These are phyloP conservation scores for Typhlichthys eigenmanni DNA, from an alignment of 2,797 vertebrate genomes.

Conservation along the genomic window DNA sequence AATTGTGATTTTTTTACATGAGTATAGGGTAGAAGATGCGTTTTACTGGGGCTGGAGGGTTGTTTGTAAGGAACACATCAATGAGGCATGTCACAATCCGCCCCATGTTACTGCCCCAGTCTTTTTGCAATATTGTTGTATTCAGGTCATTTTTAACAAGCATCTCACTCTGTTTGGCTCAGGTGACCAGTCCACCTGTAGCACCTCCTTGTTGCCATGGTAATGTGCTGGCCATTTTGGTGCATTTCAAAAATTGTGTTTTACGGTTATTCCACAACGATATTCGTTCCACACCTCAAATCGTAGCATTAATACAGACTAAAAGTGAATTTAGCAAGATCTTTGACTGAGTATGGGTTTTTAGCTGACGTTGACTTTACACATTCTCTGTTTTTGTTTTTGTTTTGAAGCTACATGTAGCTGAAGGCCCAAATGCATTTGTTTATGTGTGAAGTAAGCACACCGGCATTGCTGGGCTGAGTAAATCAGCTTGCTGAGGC, in stretches of 20 bases:
- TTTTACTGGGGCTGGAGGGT: conserved; percentile 46
- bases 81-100: conserved; percentile 67
- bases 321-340: conserved; percentile 1
- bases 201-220: conserved; percentile 72
- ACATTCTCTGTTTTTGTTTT: conserved; percentile 10
- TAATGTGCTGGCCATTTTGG: conserved; percentile 63
- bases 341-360: conserved; percentile 14
- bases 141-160: conserved; percentile 79
- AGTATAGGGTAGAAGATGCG: conserved; percentile 11
- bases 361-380: conserved; percentile 22
- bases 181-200: conserved; percentile 74
- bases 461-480: conserved; percentile 51
- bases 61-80: conserved; percentile 57
- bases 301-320: conserved; percentile 11
- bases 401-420: conserved; percentile 45
- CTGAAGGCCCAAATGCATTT: conserved; percentile 57
- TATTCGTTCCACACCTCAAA: conserved; percentile 35
- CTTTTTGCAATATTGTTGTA: conserved; percentile 66
- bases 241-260: conserved; percentile 44
- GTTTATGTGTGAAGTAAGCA: conserved; percentile 57
- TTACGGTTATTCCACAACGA: conserved; percentile 19
- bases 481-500: conserved; percentile 74
- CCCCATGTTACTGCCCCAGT: conserved; percentile 66
- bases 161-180: conserved; percentile 70
- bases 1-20: conserved; percentile 29